These are phyloP conservation scores for Camponotus pennsylvanicus DNA, from an alignment of 1,140 invertebrate species.

Conservation along the genomic window DNA sequence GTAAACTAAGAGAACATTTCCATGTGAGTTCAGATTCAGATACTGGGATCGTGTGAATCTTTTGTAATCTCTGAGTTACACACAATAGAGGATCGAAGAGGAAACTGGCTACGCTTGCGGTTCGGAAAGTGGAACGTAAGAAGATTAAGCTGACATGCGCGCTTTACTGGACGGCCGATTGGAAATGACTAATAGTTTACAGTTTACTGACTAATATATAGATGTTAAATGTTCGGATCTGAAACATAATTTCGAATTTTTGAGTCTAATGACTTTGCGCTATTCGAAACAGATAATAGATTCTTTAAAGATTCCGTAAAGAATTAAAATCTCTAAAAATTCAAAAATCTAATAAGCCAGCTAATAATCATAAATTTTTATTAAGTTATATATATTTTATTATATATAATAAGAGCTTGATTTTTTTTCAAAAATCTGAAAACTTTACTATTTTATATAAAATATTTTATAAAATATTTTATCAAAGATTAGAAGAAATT, in stretches of 20 bases:
- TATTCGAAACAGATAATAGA: neutral
- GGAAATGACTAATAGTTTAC: neutral
- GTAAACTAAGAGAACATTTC: neutral
- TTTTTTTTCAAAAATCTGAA: neutral
- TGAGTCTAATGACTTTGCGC: neutral
- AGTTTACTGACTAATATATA: neutral
- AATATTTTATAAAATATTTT: neutral
- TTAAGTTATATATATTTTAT: neutral
- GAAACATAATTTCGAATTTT: neutral
- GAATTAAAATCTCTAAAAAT: neutral
- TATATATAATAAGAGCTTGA: neutral
- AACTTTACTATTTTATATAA: constrained; percentile 1
- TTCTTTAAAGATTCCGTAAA: neutral
- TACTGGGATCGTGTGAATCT: neutral
- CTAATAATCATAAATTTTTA: no score
- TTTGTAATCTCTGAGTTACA: neutral
- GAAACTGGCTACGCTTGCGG: neutral
- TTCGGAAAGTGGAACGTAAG: constrained; percentile 18
- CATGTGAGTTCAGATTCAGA: neutral
- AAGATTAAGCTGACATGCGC: constrained; percentile 9
- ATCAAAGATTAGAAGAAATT: neutral
- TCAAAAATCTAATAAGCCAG: no score
- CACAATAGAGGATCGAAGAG: neutral
- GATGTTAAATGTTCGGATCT: neutral
- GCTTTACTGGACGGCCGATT: neutral